phyloP scores from a whole-genome alignment of 1,140 invertebrate species.

The Drosophila tani region DNA sequence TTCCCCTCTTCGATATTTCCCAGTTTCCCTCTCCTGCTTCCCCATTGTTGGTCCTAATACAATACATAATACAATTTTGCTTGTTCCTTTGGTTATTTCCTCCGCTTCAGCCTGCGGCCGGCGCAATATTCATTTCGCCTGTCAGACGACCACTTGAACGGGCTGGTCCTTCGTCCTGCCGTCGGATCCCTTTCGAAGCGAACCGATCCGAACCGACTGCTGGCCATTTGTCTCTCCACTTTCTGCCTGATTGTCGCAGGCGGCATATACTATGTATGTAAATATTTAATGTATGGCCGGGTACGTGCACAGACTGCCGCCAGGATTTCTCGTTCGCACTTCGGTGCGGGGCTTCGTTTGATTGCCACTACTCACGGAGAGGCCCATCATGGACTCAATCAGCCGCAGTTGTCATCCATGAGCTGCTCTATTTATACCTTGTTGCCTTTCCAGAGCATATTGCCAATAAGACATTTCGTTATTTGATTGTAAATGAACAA shows the following conservation, averaged over 20 bases:
- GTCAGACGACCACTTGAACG: slow-evolving; percentile 35
- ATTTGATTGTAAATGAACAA: slow-evolving; percentile 27
- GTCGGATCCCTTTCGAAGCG: not conserved
- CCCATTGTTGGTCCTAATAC: slow-evolving; percentile 29
- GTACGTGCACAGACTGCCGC: slow-evolving; percentile 49
- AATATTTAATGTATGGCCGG: slow-evolving; percentile 56
- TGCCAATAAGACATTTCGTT: slow-evolving; percentile 27
- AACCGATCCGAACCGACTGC: slow-evolving; percentile 24
- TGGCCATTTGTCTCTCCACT: slow-evolving; percentile 51
- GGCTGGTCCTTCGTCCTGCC: slow-evolving; percentile 10
- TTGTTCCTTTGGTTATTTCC: slow-evolving; percentile 26
- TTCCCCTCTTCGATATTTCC: not conserved
- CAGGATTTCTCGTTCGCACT: slow-evolving; percentile 61
- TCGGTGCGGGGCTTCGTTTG: slow-evolving; percentile 67
- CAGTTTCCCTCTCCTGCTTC: not conserved
- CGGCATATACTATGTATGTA: slow-evolving; percentile 40
- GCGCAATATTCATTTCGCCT: slow-evolving; percentile 39
- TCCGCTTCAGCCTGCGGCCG: not conserved
- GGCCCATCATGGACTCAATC: slow-evolving; percentile 43
- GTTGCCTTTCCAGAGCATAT: slow-evolving; percentile 21
- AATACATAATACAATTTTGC: slow-evolving; percentile 51
- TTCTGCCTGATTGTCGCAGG: slow-evolving; percentile 27
- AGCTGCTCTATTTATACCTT: slow-evolving; percentile 5
- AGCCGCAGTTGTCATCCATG: slow-evolving; percentile 31
- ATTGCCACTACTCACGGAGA: slow-evolving; percentile 69